phyloP scores from a whole-genome alignment of 1,140 invertebrate genomes.

The Octopus bimaculoides region DNA sequence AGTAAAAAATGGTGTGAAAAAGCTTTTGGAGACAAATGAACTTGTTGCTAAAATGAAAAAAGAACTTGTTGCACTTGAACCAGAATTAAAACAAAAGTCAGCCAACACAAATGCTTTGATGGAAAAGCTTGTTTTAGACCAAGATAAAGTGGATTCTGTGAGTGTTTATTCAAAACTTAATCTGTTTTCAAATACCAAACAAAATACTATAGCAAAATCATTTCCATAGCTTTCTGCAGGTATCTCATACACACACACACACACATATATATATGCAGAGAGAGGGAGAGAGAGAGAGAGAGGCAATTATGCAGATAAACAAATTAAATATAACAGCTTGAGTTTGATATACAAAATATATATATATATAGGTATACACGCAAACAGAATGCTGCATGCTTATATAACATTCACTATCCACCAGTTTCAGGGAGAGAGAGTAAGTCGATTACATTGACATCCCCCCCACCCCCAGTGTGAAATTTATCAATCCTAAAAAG shows the following conservation, averaged over 20 bases:
- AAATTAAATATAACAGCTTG: no score
- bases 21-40: slow-evolving; percentile 57
- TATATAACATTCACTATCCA: no score
- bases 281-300: no score
- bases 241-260: neutral
- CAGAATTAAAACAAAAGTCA: slow-evolving; percentile 56
- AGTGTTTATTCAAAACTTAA: slow-evolving; percentile 15
- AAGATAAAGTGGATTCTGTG: slow-evolving; percentile 57
- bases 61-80: slow-evolving; percentile 56
- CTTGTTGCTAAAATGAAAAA: slow-evolving; percentile 58
- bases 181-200: neutral
- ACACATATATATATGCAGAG: neutral
- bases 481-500: no score
- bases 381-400: no score
- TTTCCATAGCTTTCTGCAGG: neutral
- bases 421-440: no score
- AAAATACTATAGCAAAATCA: neutral
- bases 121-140: slow-evolving; percentile 56
- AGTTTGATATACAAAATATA: no score
- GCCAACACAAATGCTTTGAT: slow-evolving; percentile 55
- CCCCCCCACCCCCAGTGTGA: no score
- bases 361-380: no score
- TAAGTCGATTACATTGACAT: no score
- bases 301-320: no score
- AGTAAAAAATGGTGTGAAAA: slow-evolving; percentile 56